Evolutionary conservation across 2,113 vertebrate genomes (phyloP).

Genomic region (Hippocampus mohnikei): DNA sequence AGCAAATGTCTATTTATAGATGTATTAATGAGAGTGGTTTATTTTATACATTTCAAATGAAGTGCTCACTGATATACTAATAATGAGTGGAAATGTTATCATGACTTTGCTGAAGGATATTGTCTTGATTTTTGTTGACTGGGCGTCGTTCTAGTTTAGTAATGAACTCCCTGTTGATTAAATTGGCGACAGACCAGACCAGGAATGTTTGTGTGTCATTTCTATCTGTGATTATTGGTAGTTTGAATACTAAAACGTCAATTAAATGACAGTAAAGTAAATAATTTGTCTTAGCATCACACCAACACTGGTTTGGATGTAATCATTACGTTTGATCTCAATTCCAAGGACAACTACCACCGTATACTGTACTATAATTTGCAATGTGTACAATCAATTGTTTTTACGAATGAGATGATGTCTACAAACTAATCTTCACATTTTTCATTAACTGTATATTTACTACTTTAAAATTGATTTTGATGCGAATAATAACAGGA

Average conservation of each 20-base stretch:
- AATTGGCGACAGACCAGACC: constrained; percentile 16
- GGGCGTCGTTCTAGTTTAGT: constrained; percentile 10
- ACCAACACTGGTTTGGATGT: neutral
- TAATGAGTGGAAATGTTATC: constrained; percentile 1
- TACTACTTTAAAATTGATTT: no score
- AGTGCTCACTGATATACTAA: constrained; percentile 35
- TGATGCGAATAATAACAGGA: no score
- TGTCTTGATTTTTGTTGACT: constrained; percentile 9
- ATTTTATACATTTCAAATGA: constrained; percentile 38
- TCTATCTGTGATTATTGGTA: neutral
- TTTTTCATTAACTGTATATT: no score
- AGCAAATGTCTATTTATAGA: constrained; percentile 16
- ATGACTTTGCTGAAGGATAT: constrained; percentile 17
- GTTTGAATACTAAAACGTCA: neutral
- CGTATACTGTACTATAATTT: no score
- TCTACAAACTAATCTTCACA: no score
- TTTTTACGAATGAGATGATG: no score
- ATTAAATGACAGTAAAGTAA: neutral
- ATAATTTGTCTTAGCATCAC: neutral
- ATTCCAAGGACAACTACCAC: neutral
- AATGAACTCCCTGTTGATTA: constrained; percentile 37
- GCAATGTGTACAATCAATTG: no score
- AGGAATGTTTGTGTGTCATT: constrained; percentile 18
- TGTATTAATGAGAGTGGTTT: constrained; percentile 10
- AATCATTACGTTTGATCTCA: neutral